phyloP scores from a whole-genome alignment of 1,140 invertebrate genomes.

The Leptinotarsa texana region DNA sequence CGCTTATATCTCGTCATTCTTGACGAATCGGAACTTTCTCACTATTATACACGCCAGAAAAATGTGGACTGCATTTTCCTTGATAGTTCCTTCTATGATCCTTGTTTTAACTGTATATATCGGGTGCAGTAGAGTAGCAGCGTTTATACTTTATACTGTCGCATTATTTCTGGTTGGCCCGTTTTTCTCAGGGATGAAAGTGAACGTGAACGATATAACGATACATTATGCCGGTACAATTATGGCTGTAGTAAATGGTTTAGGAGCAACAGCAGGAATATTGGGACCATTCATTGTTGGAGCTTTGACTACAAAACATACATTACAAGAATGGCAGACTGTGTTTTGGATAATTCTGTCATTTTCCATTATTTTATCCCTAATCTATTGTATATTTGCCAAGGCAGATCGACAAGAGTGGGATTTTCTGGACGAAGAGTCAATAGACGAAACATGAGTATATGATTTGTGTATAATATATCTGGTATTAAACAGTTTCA shows the following conservation, averaged over 20 bases:
- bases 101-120: constrained; percentile 28
- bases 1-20: constrained; percentile 18
- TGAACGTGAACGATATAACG: constrained; percentile 22
- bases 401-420: constrained; percentile 17
- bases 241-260: constrained; percentile 19
- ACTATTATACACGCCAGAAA: constrained; percentile 17
- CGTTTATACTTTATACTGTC: constrained; percentile 19
- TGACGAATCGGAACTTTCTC: constrained; percentile 15
- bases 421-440: constrained; percentile 15
- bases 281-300: constrained; percentile 19
- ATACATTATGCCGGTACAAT: constrained; percentile 20
- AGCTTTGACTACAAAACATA: background rate
- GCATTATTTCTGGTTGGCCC: constrained; percentile 15
- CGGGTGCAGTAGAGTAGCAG: constrained; percentile 29
- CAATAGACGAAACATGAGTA: background rate
- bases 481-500: no score
- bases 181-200: constrained; percentile 20
- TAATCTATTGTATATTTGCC: background rate
- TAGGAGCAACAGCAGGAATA: constrained; percentile 15
- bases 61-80: constrained; percentile 32
- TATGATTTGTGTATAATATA: background rate
- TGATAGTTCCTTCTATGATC: constrained; percentile 22
- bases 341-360: constrained; percentile 24
- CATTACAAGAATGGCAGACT: constrained; percentile 15
- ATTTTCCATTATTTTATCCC: background rate